Conservation (phyloP, 2,888 invertebrate genomes). For the Sinotaia quadrata region DNA sequence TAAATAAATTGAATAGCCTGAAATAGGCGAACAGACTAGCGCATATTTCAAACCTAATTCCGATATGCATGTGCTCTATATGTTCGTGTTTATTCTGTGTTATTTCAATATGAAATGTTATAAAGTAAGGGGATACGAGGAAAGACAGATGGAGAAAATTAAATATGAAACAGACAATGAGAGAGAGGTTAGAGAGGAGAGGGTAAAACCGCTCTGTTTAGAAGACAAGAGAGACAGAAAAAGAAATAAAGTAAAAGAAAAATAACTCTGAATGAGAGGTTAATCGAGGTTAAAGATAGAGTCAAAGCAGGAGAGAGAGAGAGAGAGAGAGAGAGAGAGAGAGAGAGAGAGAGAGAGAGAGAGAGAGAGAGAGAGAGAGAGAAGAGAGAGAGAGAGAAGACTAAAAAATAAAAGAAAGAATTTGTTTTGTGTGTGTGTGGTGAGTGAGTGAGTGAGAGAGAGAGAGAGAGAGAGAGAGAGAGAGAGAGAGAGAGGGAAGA, state of each 20-base stretch:
- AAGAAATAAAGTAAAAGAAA: neutral
- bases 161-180: too few relatives aligned
- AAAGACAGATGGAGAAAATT: too few relatives aligned
- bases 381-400: neutral
- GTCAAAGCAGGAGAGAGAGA: neutral
- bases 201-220: too few relatives aligned
- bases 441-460: neutral
- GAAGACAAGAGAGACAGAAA: neutral
- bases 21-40: too few relatives aligned
- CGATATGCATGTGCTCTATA: too few relatives aligned
- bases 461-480: conserved; percentile 1
- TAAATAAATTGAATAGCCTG: too few relatives aligned
- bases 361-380: conserved; percentile 5
- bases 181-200: too few relatives aligned
- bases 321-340: neutral
- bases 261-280: neutral
- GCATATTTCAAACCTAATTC: too few relatives aligned
- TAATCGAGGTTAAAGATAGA: neutral
- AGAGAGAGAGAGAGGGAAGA: neutral
- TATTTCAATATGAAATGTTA: too few relatives aligned
- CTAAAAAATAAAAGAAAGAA: neutral
- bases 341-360: neutral
- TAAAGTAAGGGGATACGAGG: too few relatives aligned
- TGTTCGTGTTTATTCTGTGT: too few relatives aligned
- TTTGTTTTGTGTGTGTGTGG: neutral